Evolutionary conservation across 2,797 vertebrate species (phyloP).

Genomic region (Rhodeus uyekii): DNA sequence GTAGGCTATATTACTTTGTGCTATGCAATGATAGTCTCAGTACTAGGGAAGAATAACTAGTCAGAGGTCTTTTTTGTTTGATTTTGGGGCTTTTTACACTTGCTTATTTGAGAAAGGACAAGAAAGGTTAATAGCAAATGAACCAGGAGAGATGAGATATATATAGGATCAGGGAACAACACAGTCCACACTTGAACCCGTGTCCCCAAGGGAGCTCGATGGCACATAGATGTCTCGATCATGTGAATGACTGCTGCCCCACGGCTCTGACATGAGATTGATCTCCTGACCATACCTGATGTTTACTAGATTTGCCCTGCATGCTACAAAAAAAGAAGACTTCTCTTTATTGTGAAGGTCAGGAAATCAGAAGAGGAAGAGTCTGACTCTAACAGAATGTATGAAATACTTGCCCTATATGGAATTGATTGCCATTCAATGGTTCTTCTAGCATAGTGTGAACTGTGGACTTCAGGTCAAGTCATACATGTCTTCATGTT

Average conservation of each 20-base stretch:
- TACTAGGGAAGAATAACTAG: neutral
- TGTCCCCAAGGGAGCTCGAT: neutral
- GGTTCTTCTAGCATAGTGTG: neutral
- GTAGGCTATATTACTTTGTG: neutral
- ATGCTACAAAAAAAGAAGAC: neutral
- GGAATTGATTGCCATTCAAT: neutral
- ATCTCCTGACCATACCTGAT: neutral
- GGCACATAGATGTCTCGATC: conserved; percentile 30
- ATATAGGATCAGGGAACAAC: conserved; percentile 32
- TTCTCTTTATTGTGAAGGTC: conserved; percentile 8
- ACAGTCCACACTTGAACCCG: conserved; percentile 33
- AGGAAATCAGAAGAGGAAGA: neutral
- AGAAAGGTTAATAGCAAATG: neutral
- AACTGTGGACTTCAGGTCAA: neutral
- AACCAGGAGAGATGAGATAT: conserved; percentile 39
- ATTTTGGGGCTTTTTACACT: neutral
- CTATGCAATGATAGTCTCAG: neutral
- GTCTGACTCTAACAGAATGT: conserved; percentile 12
- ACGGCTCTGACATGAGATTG: conserved; percentile 22
- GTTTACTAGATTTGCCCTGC: conserved; percentile 23
- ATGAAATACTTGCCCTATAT: neutral
- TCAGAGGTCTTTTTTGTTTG: neutral
- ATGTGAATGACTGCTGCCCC: conserved; percentile 25
- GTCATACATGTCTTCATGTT: neutral
- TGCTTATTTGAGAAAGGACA: neutral